Evolutionary conservation across 2,888 invertebrate genomes (phyloP), one percentile per base, ranked within the genome.

Genomic region (Drosophila silvestris): DNA sequence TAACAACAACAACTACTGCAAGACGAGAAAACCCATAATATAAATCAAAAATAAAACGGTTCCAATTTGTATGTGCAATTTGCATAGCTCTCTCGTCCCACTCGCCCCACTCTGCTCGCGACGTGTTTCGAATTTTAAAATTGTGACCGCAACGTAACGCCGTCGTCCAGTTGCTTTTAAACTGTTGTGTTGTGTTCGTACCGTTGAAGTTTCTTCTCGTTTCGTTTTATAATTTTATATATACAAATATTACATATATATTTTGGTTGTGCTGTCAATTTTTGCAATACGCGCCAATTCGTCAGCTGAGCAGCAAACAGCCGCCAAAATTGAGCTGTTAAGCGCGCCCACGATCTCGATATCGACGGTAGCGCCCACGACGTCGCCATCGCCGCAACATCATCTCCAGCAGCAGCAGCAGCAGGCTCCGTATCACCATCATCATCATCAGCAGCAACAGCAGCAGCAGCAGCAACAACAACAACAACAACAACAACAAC

Each of bases 311-410:
- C 63, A 85, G 76, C 74, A 82, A 83, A 81, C 87, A 84, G 90
- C 91, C 91, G 91, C 91, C 93, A 93, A 93, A 93, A 93, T 93
- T 92, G 93, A 93, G 93, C 92, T 93, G 86, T 89, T 93, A 92
- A 91, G 90, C 88, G 91, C 92, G 76, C 91, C 93, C 89, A 92
- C 93, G 77, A 92, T 93, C 80, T 92, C 93, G 77, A 93, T 93
- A 89, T 92, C 93, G 86, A 91, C 92, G 89, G 89, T 91, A 85
- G 91, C 89, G 82, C 82, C 90, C 69, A 75, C 86, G 61, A 79
- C 90, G 82, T 79, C 83, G 81, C 81, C 88, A 60, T 88, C 91
- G 78, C 84, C 83, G 75, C 88, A 85, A 79, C 91, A 82, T 52
- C 88, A 83, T 74, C 86, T 74, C 9, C 86, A 84, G 39, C 83